These are phyloP conservation scores for Morpho achilles DNA, from an alignment of 2,888 invertebrate species.

Conservation along the genomic window DNA sequence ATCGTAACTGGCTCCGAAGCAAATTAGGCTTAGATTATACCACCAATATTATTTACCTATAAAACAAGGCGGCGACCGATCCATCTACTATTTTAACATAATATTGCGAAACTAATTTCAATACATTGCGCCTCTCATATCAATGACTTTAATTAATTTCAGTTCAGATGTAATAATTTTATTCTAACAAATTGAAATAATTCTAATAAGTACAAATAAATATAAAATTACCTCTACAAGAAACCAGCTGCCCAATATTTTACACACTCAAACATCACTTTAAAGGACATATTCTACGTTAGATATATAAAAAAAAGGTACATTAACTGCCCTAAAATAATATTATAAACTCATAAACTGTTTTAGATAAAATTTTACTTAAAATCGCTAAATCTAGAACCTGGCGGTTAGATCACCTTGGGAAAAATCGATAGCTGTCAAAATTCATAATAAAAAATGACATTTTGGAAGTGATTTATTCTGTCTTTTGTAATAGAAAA, in stretches of 20 bases:
- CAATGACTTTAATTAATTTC: background rate
- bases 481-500: too few species aligned
- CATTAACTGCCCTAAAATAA: constrained; percentile 22
- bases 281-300: constrained; percentile 50
- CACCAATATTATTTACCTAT: too few species aligned
- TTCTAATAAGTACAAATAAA: background rate
- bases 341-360: constrained; percentile 12
- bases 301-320: constrained; percentile 21
- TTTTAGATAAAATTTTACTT: constrained; percentile 11
- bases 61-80: too few species aligned
- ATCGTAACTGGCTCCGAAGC: too few species aligned
- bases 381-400: constrained; percentile 15
- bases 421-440: constrained; percentile 19
- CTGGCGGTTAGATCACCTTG: constrained; percentile 22
- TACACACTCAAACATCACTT: constrained; percentile 31
- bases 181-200: too few species aligned
- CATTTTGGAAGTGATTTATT: too few species aligned
- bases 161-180: constrained; percentile 1
- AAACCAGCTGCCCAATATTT: constrained; percentile 56
- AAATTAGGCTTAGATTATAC: too few species aligned
- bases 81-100: background rate
- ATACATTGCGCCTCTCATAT: background rate
- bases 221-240: constrained; percentile 54
- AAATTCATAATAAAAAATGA: background rate
- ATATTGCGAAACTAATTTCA: constrained; percentile 2